Base-by-base conservation (phyloP, 2,888 invertebrate species). In the Nephrocerus scutellatus region DNA sequence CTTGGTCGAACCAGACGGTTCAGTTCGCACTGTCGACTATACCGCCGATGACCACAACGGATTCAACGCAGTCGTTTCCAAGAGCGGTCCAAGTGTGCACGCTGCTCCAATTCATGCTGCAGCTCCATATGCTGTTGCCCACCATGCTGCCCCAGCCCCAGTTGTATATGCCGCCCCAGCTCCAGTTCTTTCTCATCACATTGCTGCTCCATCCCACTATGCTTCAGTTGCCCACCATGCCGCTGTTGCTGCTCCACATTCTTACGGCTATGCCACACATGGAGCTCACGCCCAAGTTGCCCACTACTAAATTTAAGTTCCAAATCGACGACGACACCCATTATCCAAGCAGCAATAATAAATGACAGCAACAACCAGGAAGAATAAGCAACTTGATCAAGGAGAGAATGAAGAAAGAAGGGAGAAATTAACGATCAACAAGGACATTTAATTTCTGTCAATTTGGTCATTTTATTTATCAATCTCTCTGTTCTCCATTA, bases 31-130 rank as follows among this genome's bases (percentile, higher is more conserved):
- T 44, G 68, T 69, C 32, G 69, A 69, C 49, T 69, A 69, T 47
- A 66, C 66, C 48, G 69, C 69, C 42, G 68, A 69, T 56, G 68
- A 68, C 30, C 66, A 67, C 52, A 66, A 64, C 32, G 68, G 68
- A 15, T 68, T 68, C 60, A 68, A 68, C 39, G 68, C 68, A n/a
- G 64, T 68, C 38, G 68, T 68, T 29, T 62, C 65, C 44, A 68
- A 68, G 57, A 63, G 54, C 37, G 68, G 63, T 14, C 67, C 68
- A 44, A 60, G 62, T 19, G 56, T 68, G 14, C 67, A 66, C 43
- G 52, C 51, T 16, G 50, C 50, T 21, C 43, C 51, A 30, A 48
- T 49, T 13, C 50, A 50, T 21, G 43, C 51, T 31, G 49, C 50
- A 14, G 48, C 53, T 9, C n/a, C n/a, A n/a, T n/a, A n/a, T n/a